Evolutionary conservation across 2,888 invertebrate species (phyloP), one percentile per base, ranked within the genome.

Genomic region (Liopterus haemorrhoidalis): DNA sequence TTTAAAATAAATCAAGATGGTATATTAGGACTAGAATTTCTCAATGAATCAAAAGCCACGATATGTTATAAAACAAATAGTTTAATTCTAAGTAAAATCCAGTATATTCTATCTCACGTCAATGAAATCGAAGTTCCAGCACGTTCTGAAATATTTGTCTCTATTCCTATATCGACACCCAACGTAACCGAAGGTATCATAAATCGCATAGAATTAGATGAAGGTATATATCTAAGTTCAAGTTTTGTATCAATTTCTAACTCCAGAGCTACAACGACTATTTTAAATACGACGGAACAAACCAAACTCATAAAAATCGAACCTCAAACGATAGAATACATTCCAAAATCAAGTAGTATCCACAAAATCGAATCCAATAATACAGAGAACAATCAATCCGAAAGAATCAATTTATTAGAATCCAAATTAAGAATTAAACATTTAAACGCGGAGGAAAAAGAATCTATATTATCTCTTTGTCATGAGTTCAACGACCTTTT

Each of bases 371-470:
- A 21, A 49, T 19, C 25, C 42, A 9, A 20, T 5, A 19, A 41
- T 40, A n/a, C n/a, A n/a, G 15, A 14, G 33, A 14, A 35, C 22
- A 15, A 11, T 20, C 19, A 33, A 9, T 14, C 30, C 2, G 48
- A 48, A 14, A 25, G 43, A 28, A 22, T 48, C 11, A 45, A 14
- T 28, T 18, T 14, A 36, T 27, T 19, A 41, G 22, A 8, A 15
- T 35, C 16, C 25, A 41, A 46, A 28, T 25, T 44, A n/a, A 38
- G 48, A 37, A 20, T 31, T 25, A 24, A 21, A 21, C 31, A 49
- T 43, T 42, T 47, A 38, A 51, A 49, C 27, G 30, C 15, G 22
- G 49, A 52, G 24, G 49, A 50, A 42, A 37, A 21, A 31, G 24
- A 11, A 28, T 41, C 33, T 18, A 12, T 49, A 8, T 15, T 49